phyloP scores from a whole-genome alignment of 2,888 invertebrate genomes.

The Cosmia trapezina region DNA sequence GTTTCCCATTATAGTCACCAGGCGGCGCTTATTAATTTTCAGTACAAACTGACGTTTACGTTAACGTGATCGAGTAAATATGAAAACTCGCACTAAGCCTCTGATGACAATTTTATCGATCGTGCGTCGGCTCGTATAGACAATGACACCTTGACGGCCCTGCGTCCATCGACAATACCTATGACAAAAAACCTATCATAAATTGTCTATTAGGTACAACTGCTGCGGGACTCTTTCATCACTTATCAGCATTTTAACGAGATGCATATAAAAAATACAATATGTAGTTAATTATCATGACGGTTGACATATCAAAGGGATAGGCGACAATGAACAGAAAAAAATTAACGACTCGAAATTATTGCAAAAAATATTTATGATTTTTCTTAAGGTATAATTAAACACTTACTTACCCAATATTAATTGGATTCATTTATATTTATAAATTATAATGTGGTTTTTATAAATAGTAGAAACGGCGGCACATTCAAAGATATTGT shows the following conservation, averaged over 20 bases:
- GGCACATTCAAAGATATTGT: slow-evolving; percentile 54
- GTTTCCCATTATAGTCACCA: no score
- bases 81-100: no score
- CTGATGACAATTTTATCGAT: slow-evolving; percentile 39
- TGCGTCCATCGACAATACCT: slow-evolving; percentile 11
- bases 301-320: slow-evolving; percentile 31
- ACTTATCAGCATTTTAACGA: slow-evolving; percentile 24
- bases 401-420: slow-evolving; percentile 22
- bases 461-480: slow-evolving; percentile 50
- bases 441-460: slow-evolving; percentile 24
- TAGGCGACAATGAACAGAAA: not conserved
- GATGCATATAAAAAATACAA: slow-evolving; percentile 5
- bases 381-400: slow-evolving; percentile 23
- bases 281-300: no score
- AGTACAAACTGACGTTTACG: no score
- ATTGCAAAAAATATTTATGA: slow-evolving; percentile 33
- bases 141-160: slow-evolving; percentile 33
- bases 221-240: slow-evolving; percentile 43
- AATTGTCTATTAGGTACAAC: slow-evolving; percentile 37
- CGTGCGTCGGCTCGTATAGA: slow-evolving; percentile 29
- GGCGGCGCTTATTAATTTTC: no score
- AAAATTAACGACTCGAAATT: slow-evolving; percentile 1
- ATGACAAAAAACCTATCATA: slow-evolving; percentile 29
- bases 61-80: no score
- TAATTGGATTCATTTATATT: slow-evolving; percentile 31